Evolutionary conservation across 1,140 invertebrate genomes (phyloP).

Genomic region (Triops longicaudatus): DNA sequence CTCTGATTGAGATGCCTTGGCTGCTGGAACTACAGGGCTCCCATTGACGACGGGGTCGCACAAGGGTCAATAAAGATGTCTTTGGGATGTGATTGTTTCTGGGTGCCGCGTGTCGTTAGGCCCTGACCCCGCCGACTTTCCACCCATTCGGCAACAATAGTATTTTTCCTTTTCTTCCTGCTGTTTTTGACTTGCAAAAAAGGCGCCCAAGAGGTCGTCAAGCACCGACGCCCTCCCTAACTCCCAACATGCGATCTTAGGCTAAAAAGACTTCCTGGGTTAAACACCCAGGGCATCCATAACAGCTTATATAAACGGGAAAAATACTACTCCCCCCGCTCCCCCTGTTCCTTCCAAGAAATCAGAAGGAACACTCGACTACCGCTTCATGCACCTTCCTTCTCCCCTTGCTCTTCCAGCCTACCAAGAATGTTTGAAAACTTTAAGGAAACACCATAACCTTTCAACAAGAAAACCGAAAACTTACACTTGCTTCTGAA

Average conservation of each 20-base stretch:
- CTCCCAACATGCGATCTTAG: not conserved
- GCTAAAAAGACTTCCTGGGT: slow-evolving; percentile 4
- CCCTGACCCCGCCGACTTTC: not conserved
- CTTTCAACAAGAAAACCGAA: too few species aligned
- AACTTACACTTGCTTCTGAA: too few species aligned
- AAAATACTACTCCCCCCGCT: not conserved
- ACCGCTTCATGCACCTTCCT: too few species aligned
- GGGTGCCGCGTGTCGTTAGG: slow-evolving; percentile 13
- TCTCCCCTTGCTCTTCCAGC: too few species aligned
- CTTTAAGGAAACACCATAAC: too few species aligned
- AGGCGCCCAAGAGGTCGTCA: not conserved
- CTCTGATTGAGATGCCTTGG: slow-evolving; percentile 2
- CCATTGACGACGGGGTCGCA: not conserved
- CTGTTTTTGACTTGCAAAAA: slow-evolving; percentile 1
- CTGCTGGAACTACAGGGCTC: not conserved
- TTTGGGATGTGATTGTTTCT: slow-evolving; percentile 7
- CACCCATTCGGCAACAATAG: not conserved
- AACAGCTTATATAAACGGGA: not conserved
- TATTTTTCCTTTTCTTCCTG: not conserved
- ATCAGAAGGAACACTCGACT: too few species aligned
- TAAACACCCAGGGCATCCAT: not conserved
- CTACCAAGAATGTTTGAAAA: too few species aligned
- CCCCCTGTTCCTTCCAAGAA: too few species aligned
- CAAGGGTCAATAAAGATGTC: slow-evolving; percentile 15
- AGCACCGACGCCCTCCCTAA: slow-evolving; percentile 4